Percentiles rank a stretch among this genome's conserved stretches.
These are phyloP conservation scores for Conus canariensis DNA, from an alignment of 2,888 invertebrate genomes.

Conservation along the genomic window DNA sequence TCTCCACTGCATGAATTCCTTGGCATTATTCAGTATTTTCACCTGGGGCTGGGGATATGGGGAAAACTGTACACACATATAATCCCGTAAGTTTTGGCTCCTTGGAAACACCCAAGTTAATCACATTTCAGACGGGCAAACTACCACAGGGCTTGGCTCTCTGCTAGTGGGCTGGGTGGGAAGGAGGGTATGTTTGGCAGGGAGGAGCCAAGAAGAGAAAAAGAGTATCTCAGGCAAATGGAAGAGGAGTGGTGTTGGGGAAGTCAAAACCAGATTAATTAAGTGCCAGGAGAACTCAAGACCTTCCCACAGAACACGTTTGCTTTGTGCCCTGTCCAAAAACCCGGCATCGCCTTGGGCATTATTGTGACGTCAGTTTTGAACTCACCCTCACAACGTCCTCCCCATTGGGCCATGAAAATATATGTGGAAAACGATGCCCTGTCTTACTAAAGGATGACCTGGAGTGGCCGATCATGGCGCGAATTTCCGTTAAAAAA, in stretches of 20 bases:
- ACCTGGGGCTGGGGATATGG: constrained; percentile 24
- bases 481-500: not conserved
- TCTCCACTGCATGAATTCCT: not conserved
- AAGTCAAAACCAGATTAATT: constrained; percentile 13
- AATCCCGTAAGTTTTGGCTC: constrained; percentile 40
- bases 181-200: constrained; percentile 24
- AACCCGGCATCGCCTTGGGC: constrained; percentile 4
- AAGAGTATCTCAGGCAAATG: constrained; percentile 24
- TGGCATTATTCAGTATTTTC: constrained; percentile 32
- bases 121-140: constrained; percentile 33
- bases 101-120: constrained; percentile 39
- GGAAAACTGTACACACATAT: not conserved
- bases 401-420: not conserved
- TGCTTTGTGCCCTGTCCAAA: not conserved
- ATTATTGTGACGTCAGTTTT: not conserved
- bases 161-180: not conserved
- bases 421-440: not conserved
- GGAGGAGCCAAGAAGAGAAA: not conserved
- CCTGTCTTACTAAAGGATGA: not conserved
- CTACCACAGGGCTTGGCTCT: constrained; percentile 7
- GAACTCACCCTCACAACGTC: not conserved
- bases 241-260: not conserved
- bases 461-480: not conserved
- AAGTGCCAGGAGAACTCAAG: constrained; percentile 35
- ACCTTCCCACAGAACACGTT: not conserved